Percentiles rank a stretch among this genome's conserved stretches.
Conservation (phyloP, 2,797 vertebrate genomes). For the Lepus oiostolus region DNA sequence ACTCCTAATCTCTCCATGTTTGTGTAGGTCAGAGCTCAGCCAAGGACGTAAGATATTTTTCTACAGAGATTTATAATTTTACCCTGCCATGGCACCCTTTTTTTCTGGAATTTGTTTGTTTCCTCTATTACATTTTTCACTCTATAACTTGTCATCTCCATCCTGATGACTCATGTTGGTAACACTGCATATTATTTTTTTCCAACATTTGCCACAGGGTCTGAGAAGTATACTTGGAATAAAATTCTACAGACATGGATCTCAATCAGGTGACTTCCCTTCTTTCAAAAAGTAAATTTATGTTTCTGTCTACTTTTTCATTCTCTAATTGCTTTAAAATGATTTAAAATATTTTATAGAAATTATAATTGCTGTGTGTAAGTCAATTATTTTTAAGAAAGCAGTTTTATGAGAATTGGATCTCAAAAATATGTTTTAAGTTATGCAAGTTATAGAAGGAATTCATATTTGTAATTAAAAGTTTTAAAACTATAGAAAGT, state of each 20-base stretch:
- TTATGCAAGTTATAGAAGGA: neutral
- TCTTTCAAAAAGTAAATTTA: neutral
- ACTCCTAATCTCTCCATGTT: no score
- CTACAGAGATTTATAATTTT: neutral
- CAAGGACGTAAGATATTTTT: neutral
- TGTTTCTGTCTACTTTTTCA: neutral
- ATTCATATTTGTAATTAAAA: slow-evolving; percentile 35
- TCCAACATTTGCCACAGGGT: accelerated
- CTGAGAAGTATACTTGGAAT: neutral
- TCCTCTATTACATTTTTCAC: neutral
- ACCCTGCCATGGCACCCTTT: neutral
- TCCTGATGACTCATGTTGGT: neutral
- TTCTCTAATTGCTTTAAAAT: neutral
- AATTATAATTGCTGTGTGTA: neutral
- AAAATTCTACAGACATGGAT: neutral
- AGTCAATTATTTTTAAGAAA: slow-evolving; percentile 49
- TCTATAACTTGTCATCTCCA: neutral
- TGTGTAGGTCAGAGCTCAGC: neutral
- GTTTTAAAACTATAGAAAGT: slow-evolving; percentile 43
- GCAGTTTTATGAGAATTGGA: neutral
- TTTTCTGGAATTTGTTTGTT: neutral
- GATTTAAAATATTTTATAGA: neutral
- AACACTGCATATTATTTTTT: accelerated
- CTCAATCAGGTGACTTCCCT: neutral
- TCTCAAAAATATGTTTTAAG: neutral